These are phyloP conservation scores for Drosophila dunni DNA, from an alignment of 1,140 invertebrate species.

Conservation along the genomic window DNA sequence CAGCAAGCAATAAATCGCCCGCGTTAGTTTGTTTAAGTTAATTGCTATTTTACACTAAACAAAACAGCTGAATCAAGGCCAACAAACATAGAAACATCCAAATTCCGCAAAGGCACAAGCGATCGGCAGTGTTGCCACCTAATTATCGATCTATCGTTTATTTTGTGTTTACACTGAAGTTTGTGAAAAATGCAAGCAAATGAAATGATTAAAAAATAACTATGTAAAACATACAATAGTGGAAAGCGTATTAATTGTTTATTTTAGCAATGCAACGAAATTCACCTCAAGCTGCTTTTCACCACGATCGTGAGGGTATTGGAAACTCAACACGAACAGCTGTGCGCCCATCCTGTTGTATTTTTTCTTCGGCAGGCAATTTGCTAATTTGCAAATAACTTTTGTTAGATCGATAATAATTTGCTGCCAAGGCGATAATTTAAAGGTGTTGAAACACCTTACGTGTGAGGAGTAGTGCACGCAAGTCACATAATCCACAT, in stretches of 20 bases:
- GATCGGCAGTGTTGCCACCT: constrained; percentile 43
- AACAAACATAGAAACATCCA: constrained; percentile 46
- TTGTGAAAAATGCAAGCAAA: constrained; percentile 54
- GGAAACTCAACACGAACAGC: constrained; percentile 23
- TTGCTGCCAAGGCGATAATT: constrained; percentile 50
- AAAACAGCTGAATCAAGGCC: constrained; percentile 18
- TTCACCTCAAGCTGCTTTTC: background rate
- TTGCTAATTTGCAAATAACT: constrained; percentile 10
- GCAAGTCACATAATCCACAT: constrained; percentile 50
- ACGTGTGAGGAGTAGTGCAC: constrained; percentile 45
- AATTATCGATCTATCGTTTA: constrained; percentile 40
- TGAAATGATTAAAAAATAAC: constrained; percentile 53
- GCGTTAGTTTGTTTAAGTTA: constrained; percentile 47
- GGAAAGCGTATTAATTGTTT: background rate
- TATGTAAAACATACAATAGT: constrained; percentile 52
- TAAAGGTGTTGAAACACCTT: constrained; percentile 72
- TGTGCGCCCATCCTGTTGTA: constrained; percentile 14
- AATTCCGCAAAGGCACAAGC: constrained; percentile 34
- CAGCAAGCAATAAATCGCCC: constrained; percentile 45
- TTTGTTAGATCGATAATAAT: constrained; percentile 68
- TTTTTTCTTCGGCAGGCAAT: background rate
- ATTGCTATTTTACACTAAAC: constrained; percentile 17
- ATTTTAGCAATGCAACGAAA: background rate
- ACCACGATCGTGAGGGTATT: constrained; percentile 3
- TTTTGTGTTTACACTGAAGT: constrained; percentile 41